Base-by-base conservation (phyloP, 2,888 invertebrate genomes). In the Papilio demoleus region DNA sequence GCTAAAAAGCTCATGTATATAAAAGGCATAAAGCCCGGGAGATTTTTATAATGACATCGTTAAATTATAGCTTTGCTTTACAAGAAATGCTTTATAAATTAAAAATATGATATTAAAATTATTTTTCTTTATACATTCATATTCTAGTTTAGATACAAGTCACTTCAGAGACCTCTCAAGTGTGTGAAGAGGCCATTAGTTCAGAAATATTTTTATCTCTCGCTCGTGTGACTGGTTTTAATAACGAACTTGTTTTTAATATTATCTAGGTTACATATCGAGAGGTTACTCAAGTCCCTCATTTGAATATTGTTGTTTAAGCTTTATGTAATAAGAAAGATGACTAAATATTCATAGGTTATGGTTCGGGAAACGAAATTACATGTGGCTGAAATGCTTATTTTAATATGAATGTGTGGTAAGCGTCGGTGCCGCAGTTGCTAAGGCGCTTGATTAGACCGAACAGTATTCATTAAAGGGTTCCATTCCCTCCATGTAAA, bases 101-200 rank as follows among this genome's bases (percentile, higher is more conserved):
- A 9, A 53, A 53, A 53, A 53, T 53, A n/a, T 11, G 4, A 27
- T 22, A 27, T 24, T 14, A 27, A 24, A 24, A 62, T 27, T 17
- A 62, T 3, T 12, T 19, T 17, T 36, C 31, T 27, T 19, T 1
- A 19, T 8, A 53, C 19, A 17, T 27, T 22, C 34, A 19, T 19
- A 34, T 34, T 45, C 42, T 8, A 31, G 17, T 9, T 27, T 12
- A 45, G 42, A 31, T 45, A 47, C 47, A 36, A 63, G 36, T 9
- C 47, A 47, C 63, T 63, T 36, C 12, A 34, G 8, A 47, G 47
- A 63, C 22, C 63, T 63, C 34, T 63, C 34, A 22, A 63, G 63
- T 47, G 22, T 47, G 63, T 47, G 47, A 19, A 63, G 63, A 63
- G 63, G 47, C 22, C 63, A 36, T 63, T 63, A 63, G 63, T 47